Conservation (phyloP, 2,797 vertebrate genomes). For the Cynopterus sphinx region DNA sequence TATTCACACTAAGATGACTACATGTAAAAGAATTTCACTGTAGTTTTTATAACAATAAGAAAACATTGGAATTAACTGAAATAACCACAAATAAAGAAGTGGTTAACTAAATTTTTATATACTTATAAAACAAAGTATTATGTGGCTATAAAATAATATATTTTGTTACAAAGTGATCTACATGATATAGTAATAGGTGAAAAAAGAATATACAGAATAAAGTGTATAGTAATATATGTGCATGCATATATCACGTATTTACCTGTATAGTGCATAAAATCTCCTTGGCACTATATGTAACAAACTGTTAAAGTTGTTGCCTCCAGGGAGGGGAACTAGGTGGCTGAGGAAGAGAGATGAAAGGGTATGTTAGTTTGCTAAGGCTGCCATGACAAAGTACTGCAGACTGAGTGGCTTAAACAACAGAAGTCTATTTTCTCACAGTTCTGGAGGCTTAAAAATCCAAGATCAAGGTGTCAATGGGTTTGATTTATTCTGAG, state of each 20-base stretch:
- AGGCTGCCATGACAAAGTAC: background rate
- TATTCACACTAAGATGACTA: background rate
- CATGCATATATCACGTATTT: background rate
- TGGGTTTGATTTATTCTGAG: background rate
- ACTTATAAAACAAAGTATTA: background rate
- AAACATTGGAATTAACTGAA: background rate
- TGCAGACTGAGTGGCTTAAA: background rate
- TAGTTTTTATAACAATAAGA: background rate
- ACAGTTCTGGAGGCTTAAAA: background rate
- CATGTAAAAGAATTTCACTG: background rate
- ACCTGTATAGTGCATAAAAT: background rate
- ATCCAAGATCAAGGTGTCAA: background rate
- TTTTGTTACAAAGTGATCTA: background rate
- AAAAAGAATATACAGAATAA: background rate
- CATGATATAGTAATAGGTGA: background rate
- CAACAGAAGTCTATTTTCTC: background rate
- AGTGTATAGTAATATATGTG: background rate
- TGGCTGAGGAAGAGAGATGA: background rate
- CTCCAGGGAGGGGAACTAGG: background rate
- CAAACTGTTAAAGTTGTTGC: background rate
- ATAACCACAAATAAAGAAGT: background rate
- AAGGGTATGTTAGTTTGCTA: background rate
- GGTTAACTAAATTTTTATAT: background rate
- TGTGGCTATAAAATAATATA: background rate
- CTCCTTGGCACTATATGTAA: background rate